Conservation (phyloP, 1,140 invertebrate species). For the Drosophila orena region DNA sequence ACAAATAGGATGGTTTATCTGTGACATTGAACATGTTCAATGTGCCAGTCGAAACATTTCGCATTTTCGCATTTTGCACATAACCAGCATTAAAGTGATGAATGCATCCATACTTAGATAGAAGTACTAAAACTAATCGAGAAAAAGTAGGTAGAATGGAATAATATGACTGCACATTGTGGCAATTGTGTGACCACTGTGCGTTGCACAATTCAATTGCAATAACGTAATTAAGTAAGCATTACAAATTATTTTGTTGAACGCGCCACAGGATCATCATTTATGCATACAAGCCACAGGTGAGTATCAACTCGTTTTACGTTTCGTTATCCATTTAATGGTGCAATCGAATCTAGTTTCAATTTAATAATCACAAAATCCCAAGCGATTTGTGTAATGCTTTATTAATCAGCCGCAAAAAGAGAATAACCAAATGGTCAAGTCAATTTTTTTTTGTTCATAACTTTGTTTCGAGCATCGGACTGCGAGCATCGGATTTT, state of each 20-base stretch:
- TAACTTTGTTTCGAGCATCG: neutral
- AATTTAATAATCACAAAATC: constrained; percentile 9
- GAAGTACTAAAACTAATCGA: too few species aligned
- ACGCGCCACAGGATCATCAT: neutral
- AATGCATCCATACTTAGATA: too few species aligned
- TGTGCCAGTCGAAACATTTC: constrained; percentile 3
- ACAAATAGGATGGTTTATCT: constrained; percentile 18
- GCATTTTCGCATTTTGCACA: too few species aligned
- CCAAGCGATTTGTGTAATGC: constrained; percentile 18
- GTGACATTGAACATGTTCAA: constrained; percentile 32
- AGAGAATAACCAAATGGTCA: constrained; percentile 18
- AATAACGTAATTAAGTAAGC: too few species aligned
- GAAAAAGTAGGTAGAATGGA: too few species aligned
- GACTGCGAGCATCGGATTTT: neutral
- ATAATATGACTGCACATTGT: too few species aligned
- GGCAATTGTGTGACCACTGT: too few species aligned
- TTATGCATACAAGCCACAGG: neutral
- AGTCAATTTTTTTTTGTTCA: neutral
- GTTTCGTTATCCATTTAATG: constrained; percentile 1
- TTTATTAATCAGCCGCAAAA: constrained; percentile 52
- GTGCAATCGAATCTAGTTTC: constrained; percentile 15
- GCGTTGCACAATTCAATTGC: too few species aligned
- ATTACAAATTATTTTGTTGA: neutral
- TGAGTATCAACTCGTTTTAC: neutral
- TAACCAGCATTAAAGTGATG: too few species aligned